Evolutionary conservation across 2,888 invertebrate genomes (phyloP).

Genomic region (Agrypnus murinus): DNA sequence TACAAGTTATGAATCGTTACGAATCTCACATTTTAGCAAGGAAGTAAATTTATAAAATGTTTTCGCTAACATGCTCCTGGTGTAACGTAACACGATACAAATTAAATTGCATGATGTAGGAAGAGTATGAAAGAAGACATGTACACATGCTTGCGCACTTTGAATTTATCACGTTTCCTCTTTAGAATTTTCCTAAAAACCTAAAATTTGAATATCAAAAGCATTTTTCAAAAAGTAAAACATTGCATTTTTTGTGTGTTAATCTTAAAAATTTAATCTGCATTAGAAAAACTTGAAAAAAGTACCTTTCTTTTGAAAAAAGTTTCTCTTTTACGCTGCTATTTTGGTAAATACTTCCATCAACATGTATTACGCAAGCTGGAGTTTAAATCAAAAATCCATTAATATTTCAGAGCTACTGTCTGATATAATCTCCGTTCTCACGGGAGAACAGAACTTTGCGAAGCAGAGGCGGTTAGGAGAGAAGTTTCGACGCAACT

Average conservation of each 20-base stretch:
- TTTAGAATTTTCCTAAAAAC: no score
- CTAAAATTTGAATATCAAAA: no score
- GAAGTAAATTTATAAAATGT: no score
- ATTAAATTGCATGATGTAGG: no score
- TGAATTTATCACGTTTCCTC: no score
- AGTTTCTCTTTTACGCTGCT: slow-evolving; percentile 44
- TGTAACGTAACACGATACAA: no score
- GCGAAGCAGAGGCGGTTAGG: slow-evolving; percentile 45
- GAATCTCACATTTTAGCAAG: no score
- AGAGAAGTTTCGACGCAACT: slow-evolving; percentile 45
- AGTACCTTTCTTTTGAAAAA: slow-evolving; percentile 31
- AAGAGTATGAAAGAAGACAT: no score
- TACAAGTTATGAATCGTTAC: no score
- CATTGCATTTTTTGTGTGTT: slow-evolving; percentile 29
- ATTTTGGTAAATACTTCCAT: slow-evolving; percentile 51
- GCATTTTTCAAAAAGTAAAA: no score
- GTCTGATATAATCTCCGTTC: slow-evolving; percentile 53
- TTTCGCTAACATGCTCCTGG: no score
- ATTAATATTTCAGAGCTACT: slow-evolving; percentile 53
- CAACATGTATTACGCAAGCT: slow-evolving; percentile 51
- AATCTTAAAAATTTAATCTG: slow-evolving; percentile 42
- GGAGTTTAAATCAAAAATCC: slow-evolving; percentile 54
- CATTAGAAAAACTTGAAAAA: slow-evolving; percentile 29
- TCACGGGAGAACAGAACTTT: slow-evolving; percentile 52
- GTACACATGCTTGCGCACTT: no score